Evolutionary conservation across 2,797 vertebrate species (phyloP), one percentile per base, ranked within the genome.

Genomic region (Pachyuromys duprasi): DNA sequence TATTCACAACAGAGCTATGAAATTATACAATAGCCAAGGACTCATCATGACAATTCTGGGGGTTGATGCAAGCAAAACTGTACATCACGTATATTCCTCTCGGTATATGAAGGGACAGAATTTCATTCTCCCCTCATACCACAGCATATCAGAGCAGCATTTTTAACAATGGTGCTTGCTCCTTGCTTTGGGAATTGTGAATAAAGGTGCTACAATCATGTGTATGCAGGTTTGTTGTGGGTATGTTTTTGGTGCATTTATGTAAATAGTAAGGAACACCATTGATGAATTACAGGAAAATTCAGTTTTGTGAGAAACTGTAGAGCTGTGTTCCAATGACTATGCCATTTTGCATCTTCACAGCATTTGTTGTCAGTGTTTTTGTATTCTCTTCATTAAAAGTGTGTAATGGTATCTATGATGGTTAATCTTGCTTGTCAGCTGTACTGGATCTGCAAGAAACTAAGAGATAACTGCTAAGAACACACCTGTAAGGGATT

Each of bases 1-100:
- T 87, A 60, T 78, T 83, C 86, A 94, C 90, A 69, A 86, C 8
- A 39, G 12, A 9, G 1, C 15, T 90, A 33, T 94, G 75, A 94
- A 95, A 84, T 80, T 28, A 80, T n/a, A 49, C 72, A 75, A 55
- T 8, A 49, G 15, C 55, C 80, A 24, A 92, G 42, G 80, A 76
- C 76, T 0, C 76, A 72, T n/a, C 55, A 42, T 93, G 67, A 96
- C 57, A 49, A 87, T 60, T 79, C 17, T 9, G 36, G 49, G 60
- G 74, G 31, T 22, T 83, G 45, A 86, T 31, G 69, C 12, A 76
- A 79, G 33, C 33, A 86, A 36, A 89, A 42, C 28, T 84, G 9
- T n/a, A 55, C 33, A 57, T 57, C 18, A 81, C 55, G 20, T 22
- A 26, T 8, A 33, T n/a, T 33, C 39, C 28, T 67, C 3, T 18